Evolutionary conservation across 2,113 vertebrate genomes (phyloP).

Genomic region (Calidris pugnax): DNA sequence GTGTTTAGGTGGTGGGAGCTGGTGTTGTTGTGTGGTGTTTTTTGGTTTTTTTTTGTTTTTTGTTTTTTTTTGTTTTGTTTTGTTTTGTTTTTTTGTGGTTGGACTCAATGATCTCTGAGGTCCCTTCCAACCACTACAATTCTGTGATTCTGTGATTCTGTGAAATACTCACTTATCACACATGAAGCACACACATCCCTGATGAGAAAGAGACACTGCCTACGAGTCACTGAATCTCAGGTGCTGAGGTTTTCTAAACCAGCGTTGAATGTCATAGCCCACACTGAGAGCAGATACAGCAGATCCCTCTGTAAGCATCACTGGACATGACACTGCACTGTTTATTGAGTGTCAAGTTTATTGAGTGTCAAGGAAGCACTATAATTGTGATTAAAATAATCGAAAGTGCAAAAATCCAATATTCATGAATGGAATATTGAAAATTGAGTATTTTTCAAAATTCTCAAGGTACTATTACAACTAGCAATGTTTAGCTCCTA

Average conservation of each 20-base stretch:
- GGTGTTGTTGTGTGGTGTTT: too few species aligned
- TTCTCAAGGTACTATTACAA: background rate
- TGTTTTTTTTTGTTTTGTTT: too few species aligned
- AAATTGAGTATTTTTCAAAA: background rate
- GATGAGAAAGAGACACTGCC: background rate
- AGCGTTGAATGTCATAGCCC: background rate
- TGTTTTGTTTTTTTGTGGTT: too few species aligned
- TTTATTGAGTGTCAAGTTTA: too few species aligned
- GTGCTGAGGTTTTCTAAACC: background rate
- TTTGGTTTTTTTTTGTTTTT: too few species aligned
- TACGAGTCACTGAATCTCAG: background rate
- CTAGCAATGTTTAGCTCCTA: background rate
- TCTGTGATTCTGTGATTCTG: too few species aligned
- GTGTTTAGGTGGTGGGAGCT: too few species aligned
- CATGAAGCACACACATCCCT: background rate
- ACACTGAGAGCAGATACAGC: background rate
- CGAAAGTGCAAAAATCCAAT: background rate
- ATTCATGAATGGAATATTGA: background rate
- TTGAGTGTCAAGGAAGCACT: background rate
- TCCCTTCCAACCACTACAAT: too few species aligned
- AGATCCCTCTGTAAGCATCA: background rate
- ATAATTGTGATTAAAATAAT: background rate
- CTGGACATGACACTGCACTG: background rate
- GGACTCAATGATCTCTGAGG: too few species aligned
- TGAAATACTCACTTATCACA: background rate